Base-by-base conservation (phyloP, 2,113 vertebrate species). In the Forbesichthys papilliferus region DNA sequence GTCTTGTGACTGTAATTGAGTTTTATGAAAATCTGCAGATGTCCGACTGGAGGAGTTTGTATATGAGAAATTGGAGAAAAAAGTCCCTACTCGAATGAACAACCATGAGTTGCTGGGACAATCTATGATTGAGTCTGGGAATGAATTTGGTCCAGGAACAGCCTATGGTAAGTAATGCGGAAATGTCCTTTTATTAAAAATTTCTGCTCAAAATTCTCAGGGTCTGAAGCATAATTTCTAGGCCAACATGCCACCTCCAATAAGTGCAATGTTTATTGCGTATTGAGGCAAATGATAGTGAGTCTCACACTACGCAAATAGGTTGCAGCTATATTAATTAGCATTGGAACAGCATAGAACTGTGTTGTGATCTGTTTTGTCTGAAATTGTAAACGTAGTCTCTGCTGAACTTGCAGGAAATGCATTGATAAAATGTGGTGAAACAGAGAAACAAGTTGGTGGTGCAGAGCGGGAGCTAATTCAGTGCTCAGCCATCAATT, bases 21-120 rank as follows among this genome's bases (percentile, higher is more conserved):
- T 91, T 90, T 60, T 55, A 48, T 81, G 73, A 49, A 16, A 9
- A 65, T 82, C 79, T 79, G 48, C 84, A 99, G 98, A 98, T 93
- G 94, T 95, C 79, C 94, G 98, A 74, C 96, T 99, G 91, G 98
- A 99, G 88, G 98, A 98, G 84, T 98, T 98, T 92, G 92, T 99
- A 48, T 99, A 99, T 77, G 98, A 98, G 90, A 99, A 99, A 75
- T 88, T 99, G 90, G 98, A 99, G 78, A 96, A 98, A 85, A 99
- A 99, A 93, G 96, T 82, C 57, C 98, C 97, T 2, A 93, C 94
- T 42, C 95, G 98, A 58, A 80, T 96, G 91, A 98, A 97, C 92
- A 98, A 98, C 85, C 95, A 96, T 42, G 97, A 99, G 89, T 88
- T 96, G 82, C 84, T 99, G 86, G 96, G 96, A 71, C 95, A 98